These are phyloP conservation scores for Himalopsyche anomala DNA, from an alignment of 2,888 invertebrate species.

Conservation along the genomic window DNA sequence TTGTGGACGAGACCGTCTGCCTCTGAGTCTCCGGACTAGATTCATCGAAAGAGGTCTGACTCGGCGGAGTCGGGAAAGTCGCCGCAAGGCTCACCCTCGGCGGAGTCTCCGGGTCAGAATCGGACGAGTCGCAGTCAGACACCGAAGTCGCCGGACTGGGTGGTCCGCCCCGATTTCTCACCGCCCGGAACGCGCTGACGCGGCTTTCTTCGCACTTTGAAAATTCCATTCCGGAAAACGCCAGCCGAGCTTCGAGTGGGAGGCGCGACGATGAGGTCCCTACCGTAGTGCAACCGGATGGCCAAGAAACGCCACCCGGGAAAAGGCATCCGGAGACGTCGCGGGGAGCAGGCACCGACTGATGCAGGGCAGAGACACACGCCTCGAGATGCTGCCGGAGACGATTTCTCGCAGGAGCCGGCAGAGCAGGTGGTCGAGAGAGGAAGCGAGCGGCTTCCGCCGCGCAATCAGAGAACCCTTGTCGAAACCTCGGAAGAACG, in stretches of 20 bases:
- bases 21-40: slow-evolving; percentile 76
- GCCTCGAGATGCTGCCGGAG: slow-evolving; percentile 81
- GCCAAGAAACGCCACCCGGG: slow-evolving; percentile 80
- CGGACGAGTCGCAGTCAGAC: slow-evolving; percentile 81
- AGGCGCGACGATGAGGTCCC: slow-evolving; percentile 82
- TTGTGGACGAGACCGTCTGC: slow-evolving; percentile 76
- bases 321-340: slow-evolving; percentile 74
- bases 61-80: slow-evolving; percentile 78
- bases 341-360: slow-evolving; percentile 69
- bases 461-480: slow-evolving; percentile 93
- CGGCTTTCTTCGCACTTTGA: slow-evolving; percentile 67
- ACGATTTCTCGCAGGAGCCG: slow-evolving; percentile 75
- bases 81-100: slow-evolving; percentile 73
- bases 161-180: slow-evolving; percentile 70
- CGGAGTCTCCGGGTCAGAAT: slow-evolving; percentile 76
- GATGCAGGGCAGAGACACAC: slow-evolving; percentile 80
- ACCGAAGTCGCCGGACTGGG: slow-evolving; percentile 84
- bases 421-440: slow-evolving; percentile 75
- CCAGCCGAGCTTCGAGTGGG: slow-evolving; percentile 77
- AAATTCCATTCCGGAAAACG: slow-evolving; percentile 70
- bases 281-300: slow-evolving; percentile 80
- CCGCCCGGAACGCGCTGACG: slow-evolving; percentile 75
- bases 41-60: slow-evolving; percentile 78
- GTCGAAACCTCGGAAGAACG: slow-evolving; percentile 88
- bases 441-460: slow-evolving; percentile 86